A percentile compares a stretch with the other conserved stretches of the same genome.
Evolutionary conservation across 2,113 vertebrate species (phyloP).

Genomic region (Hydropotes inermis): DNA sequence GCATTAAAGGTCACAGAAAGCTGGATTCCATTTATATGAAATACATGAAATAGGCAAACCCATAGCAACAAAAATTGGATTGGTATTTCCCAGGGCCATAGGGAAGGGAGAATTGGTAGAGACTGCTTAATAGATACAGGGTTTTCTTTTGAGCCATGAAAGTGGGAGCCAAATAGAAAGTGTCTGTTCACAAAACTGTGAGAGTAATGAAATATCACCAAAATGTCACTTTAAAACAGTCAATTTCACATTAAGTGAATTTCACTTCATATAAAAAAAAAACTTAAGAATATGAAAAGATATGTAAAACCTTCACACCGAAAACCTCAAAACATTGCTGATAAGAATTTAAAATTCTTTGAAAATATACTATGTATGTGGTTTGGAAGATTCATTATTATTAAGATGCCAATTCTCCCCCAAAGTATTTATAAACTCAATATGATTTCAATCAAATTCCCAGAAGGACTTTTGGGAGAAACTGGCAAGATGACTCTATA

Average conservation of each 20-base stretch:
- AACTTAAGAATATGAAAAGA: not conserved
- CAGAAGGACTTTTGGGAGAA: not conserved
- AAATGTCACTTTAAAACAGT: not conserved
- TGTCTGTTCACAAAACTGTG: not conserved
- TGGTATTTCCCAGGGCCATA: not conserved
- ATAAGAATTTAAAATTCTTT: not conserved
- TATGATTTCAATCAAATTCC: not conserved
- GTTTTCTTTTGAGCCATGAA: not conserved
- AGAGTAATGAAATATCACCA: not conserved
- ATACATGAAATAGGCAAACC: not conserved
- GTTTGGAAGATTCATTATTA: not conserved
- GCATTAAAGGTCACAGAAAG: not conserved
- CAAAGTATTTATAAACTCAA: not conserved
- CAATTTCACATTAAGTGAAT: not conserved
- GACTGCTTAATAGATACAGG: not conserved
- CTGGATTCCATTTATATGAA: not conserved
- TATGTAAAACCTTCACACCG: not conserved
- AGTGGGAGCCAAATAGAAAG: not conserved
- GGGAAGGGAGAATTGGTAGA: not conserved
- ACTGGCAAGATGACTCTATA: not conserved
- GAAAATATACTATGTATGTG: not conserved
- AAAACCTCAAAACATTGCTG: not conserved
- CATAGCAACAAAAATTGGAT: not conserved
- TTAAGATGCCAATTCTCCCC: not conserved
- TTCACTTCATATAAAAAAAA: not conserved